Evolutionary conservation across 2,113 vertebrate genomes (phyloP), one percentile per base, ranked within the genome.

Genomic region (Columbina picui): DNA sequence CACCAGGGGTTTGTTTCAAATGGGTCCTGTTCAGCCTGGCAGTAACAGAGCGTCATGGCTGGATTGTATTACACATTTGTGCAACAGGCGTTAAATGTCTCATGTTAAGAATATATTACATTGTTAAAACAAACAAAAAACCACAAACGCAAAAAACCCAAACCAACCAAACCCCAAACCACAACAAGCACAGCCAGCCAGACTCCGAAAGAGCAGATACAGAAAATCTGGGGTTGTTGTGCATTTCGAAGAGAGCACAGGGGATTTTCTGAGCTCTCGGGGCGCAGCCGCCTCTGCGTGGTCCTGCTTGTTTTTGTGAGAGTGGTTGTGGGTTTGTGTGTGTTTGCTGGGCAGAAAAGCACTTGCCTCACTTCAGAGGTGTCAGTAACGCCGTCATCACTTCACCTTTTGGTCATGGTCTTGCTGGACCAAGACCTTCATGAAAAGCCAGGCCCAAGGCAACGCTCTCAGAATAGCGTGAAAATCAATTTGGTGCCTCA

Each of bases 21-120:
- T 91, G 86, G 77, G 73, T 93, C 84, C 92, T 79, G 76, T 94
- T 97, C 94, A 87, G 84, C 92, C 61, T 93, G 89, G 92, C 95
- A 89, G 90, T 81, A 73, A 78, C 93, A 87, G 88, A 96, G 86
- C 96, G 86, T 93, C 29, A 16, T 90, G 93, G 91, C 80, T 95
- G 83, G 80, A 90, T 96, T 96, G 96, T 96, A 96, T 96, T 92
- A 83, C 68, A 73, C 73, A n/a, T 85, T 97, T 96, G 92, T 96
- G 94, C 88, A 96, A 96, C 94, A 94, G 92, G 86, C 94, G 85
- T 96, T 96, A 91, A 92, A 93, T 91, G 92, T 84, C 95, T 95
- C 95, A 93, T 84, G 80, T 96, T 90, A 93, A 56, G 96, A 94
- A 96, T 96, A 91, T 79, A 96, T 93, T 96, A 89, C 80, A 78